phyloP scores from a whole-genome alignment of 2,888 invertebrate genomes.

The Aporophyla nigra region DNA sequence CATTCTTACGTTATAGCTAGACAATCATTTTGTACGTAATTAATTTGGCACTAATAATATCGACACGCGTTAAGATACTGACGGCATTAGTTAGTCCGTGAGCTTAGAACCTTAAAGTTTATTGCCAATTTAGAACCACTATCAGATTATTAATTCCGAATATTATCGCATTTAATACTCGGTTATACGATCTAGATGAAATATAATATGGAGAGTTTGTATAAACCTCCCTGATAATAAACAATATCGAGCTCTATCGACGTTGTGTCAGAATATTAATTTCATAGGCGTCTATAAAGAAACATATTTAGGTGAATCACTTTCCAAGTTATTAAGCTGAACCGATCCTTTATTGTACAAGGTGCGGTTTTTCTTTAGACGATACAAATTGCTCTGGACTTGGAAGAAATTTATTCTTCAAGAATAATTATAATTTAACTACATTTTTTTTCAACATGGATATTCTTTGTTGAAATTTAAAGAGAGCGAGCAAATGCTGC shows the following conservation, averaged over 20 bases:
- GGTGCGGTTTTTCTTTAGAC: conserved; percentile 29
- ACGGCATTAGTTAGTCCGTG: conserved; percentile 68
- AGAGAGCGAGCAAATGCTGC: not conserved
- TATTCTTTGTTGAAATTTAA: not conserved
- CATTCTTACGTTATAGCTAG: conserved; percentile 3
- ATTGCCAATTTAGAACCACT: conserved; percentile 72
- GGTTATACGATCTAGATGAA: conserved; percentile 75
- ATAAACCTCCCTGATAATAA: conserved; percentile 79
- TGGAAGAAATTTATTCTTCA: not conserved
- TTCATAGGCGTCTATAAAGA: conserved; percentile 68
- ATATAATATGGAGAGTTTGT: conserved; percentile 79
- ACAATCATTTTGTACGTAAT: conserved; percentile 23
- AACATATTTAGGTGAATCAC: conserved; percentile 59
- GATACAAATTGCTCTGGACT: conserved; percentile 19
- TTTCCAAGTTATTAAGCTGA: conserved; percentile 39
- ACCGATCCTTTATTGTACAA: conserved; percentile 36
- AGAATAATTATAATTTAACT: conserved; percentile 20
- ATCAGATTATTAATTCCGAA: conserved; percentile 76
- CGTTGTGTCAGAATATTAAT: conserved; percentile 80
- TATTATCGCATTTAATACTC: conserved; percentile 75
- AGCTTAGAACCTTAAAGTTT: conserved; percentile 71
- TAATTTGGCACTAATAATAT: conserved; percentile 48
- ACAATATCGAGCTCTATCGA: conserved; percentile 79
- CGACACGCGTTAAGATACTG: conserved; percentile 50
- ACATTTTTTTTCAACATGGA: not conserved